phyloP scores from a whole-genome alignment of 30 jellyfish, hydroid and myxozoan species.

The Catostylus mosaicus region DNA sequence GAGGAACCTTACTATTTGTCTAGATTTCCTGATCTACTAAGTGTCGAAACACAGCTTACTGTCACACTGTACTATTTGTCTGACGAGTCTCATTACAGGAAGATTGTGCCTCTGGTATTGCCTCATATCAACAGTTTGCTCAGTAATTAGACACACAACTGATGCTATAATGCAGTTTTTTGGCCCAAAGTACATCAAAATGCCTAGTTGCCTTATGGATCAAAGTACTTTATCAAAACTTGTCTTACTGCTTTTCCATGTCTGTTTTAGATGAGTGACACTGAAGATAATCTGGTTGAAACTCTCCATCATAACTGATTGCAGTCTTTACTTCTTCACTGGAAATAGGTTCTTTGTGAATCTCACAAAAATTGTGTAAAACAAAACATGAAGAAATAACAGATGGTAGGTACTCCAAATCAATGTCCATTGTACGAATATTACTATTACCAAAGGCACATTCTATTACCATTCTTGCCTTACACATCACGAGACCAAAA shows the following conservation, averaged over 20 bases:
- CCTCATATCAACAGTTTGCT: constrained; percentile 18
- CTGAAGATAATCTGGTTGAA: constrained; percentile 22
- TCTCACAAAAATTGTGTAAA: constrained; percentile 15
- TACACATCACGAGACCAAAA: constrained; percentile 6
- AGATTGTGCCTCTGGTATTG: constrained; percentile 52
- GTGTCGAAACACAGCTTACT: constrained; percentile 45
- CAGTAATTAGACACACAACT: constrained; percentile 24
- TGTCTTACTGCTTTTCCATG: constrained; percentile 14
- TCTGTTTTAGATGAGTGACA: constrained; percentile 16
- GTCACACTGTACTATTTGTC: constrained; percentile 35
- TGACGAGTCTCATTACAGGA: constrained; percentile 41
- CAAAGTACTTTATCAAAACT: constrained; percentile 16
- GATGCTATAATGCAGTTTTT: constrained; percentile 9
- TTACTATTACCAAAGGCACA: neutral
- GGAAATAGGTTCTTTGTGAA: neutral
- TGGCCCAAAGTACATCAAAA: constrained; percentile 39
- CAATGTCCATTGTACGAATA: constrained; percentile 1
- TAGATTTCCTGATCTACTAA: constrained; percentile 5
- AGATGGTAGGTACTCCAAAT: constrained; percentile 10
- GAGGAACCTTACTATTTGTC: no score
- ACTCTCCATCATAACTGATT: constrained; percentile 10
- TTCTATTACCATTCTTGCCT: constrained; percentile 25
- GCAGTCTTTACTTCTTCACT: constrained; percentile 8
- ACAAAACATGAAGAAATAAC: constrained; percentile 22
- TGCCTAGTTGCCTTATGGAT: constrained; percentile 11